These are phyloP conservation scores for Picathartes gymnocephalus DNA, from an alignment of 2,113 vertebrate species.

Conservation along the genomic window DNA sequence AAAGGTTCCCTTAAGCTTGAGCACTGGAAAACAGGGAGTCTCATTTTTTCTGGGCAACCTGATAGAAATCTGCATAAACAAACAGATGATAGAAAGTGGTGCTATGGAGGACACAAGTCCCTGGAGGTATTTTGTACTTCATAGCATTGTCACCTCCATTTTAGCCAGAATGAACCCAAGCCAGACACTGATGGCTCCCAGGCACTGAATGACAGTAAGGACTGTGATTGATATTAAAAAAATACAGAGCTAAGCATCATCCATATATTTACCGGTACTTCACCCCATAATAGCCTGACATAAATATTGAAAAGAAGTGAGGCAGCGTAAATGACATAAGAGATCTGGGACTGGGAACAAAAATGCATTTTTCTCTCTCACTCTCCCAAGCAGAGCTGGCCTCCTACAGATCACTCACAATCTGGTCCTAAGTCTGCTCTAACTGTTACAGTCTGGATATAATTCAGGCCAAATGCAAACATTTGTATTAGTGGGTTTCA, in stretches of 20 bases:
- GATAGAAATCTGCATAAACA: neutral
- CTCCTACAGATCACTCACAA: conserved; percentile 40
- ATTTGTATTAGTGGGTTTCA: conserved; percentile 56
- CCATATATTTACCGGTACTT: neutral
- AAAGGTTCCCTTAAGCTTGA: neutral
- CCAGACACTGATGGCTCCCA: neutral
- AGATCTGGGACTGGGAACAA: neutral
- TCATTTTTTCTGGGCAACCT: neutral
- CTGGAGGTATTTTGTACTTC: neutral
- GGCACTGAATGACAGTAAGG: neutral
- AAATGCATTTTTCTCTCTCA: conserved; percentile 20
- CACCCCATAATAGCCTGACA: neutral
- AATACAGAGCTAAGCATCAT: neutral
- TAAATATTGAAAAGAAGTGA: neutral
- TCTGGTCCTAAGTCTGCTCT: conserved; percentile 36
- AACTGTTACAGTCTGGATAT: conserved; percentile 54
- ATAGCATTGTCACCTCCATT: neutral
- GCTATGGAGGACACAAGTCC: neutral
- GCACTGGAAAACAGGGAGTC: neutral
- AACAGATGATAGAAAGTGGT: neutral
- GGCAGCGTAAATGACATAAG: neutral
- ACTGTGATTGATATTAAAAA: neutral
- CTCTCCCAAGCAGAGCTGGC: conserved; percentile 15
- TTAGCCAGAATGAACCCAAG: neutral
- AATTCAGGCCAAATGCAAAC: conserved; percentile 63